A percentile compares a stretch with the other conserved stretches of the same genome.
Conservation (phyloP, 2,888 invertebrate species). For the Dorcus hopei region DNA sequence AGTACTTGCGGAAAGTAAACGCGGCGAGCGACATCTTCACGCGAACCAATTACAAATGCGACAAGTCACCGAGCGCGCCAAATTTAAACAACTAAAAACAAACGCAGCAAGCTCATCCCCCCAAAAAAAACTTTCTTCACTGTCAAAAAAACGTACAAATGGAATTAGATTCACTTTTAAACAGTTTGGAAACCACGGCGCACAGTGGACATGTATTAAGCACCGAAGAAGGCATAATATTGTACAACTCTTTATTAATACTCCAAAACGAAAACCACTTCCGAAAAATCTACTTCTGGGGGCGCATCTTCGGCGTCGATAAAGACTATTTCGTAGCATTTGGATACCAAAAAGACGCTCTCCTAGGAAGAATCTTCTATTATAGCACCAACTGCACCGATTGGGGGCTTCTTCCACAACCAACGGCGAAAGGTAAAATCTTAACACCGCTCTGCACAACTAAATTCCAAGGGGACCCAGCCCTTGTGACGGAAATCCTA, state of each 20-base stretch:
- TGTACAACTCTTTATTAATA: slow-evolving; percentile 74
- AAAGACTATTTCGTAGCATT: slow-evolving; percentile 82
- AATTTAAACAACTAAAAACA: slow-evolving; percentile 21
- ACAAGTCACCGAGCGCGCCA: slow-evolving; percentile 13
- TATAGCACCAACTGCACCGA: slow-evolving; percentile 72
- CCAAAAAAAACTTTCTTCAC: background rate
- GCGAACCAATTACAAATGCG: background rate
- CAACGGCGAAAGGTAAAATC: slow-evolving; percentile 46
- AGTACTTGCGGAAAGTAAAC: slow-evolving; percentile 20
- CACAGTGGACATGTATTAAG: slow-evolving; percentile 68
- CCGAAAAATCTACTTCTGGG: slow-evolving; percentile 79
- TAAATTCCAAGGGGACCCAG: slow-evolving; percentile 52
- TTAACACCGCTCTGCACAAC: slow-evolving; percentile 47
- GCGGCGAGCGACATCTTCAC: slow-evolving; percentile 13
- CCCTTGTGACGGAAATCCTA: slow-evolving; percentile 50
- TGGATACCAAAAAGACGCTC: slow-evolving; percentile 71
- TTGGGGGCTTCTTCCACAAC: slow-evolving; percentile 62
- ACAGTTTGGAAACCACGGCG: slow-evolving; percentile 55
- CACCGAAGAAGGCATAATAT: slow-evolving; percentile 66
- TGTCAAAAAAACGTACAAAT: slow-evolving; percentile 40
- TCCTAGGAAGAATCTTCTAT: slow-evolving; percentile 70
- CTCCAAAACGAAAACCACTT: slow-evolving; percentile 85
- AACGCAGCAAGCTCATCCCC: background rate
- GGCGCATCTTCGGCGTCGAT: slow-evolving; percentile 72
- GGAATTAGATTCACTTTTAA: slow-evolving; percentile 55